A percentile compares a stretch with the other conserved stretches of the same genome.
These are phyloP conservation scores for Loripinus fragilis DNA, from an alignment of 2,888 invertebrate genomes.

Conservation along the genomic window DNA sequence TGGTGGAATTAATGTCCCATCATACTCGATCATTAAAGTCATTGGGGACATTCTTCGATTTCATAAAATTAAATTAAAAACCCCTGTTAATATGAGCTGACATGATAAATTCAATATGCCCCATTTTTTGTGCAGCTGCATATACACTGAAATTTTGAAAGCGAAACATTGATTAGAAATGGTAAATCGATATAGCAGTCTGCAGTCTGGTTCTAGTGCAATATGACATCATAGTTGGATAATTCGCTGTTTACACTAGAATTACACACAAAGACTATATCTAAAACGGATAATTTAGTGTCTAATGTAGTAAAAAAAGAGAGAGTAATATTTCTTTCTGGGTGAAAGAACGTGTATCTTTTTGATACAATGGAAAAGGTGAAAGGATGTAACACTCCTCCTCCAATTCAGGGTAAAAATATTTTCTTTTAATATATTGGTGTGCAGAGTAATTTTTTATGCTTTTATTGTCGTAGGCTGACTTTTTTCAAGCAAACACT, in stretches of 20 bases:
- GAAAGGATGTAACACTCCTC: not conserved
- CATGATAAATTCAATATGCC: no score
- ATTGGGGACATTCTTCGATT: no score
- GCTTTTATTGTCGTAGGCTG: no score
- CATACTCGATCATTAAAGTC: no score
- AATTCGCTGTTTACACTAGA: slow-evolving; percentile 13
- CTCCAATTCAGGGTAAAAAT: not conserved
- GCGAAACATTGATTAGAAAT: slow-evolving; percentile 7
- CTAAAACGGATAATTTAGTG: slow-evolving; percentile 6
- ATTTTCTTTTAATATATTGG: no score
- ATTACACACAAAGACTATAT: slow-evolving; percentile 3
- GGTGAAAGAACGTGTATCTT: not conserved
- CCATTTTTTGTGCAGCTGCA: not conserved
- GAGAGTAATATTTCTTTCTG: not conserved
- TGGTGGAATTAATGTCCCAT: no score
- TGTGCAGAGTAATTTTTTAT: no score
- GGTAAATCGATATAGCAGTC: slow-evolving; percentile 5
- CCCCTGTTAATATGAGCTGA: no score
- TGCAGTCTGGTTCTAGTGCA: slow-evolving; percentile 1
- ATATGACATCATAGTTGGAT: slow-evolving; percentile 7
- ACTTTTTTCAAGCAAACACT: no score
- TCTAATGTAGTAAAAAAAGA: not conserved
- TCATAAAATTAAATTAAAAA: no score
- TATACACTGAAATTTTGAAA: no score
- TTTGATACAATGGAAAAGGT: not conserved